Evolutionary conservation across 1,140 invertebrate genomes (phyloP).

Genomic region (Heliconius congener): DNA sequence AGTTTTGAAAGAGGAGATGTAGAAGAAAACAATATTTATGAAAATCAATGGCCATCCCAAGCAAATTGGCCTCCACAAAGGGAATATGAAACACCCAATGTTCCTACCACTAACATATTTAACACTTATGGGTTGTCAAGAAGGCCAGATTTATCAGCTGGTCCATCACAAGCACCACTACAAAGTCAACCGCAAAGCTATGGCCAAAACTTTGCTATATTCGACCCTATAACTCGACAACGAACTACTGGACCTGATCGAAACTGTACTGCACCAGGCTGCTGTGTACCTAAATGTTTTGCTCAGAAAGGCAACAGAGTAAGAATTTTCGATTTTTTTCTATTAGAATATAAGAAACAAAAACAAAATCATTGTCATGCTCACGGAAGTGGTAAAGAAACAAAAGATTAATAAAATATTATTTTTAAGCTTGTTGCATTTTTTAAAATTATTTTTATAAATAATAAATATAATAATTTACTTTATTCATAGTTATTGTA

Average conservation of each 20-base stretch:
- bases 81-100: constrained; percentile 30
- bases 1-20: constrained; percentile 49
- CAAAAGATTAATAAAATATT: neutral
- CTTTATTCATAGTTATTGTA: too few relatives aligned
- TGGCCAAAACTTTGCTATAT: constrained; percentile 76
- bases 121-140: constrained; percentile 37
- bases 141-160: constrained; percentile 38
- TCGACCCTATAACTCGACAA: constrained; percentile 81
- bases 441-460: too few relatives aligned
- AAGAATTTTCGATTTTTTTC: constrained; percentile 33
- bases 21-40: constrained; percentile 51
- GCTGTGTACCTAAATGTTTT: constrained; percentile 92
- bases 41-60: constrained; percentile 45
- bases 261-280: constrained; percentile 86
- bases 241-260: constrained; percentile 76
- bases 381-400: neutral
- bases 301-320: constrained; percentile 94
- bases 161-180: constrained; percentile 37
- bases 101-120: neutral
- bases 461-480: too few relatives aligned
- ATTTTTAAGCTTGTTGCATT: too few relatives aligned
- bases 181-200: constrained; percentile 43
- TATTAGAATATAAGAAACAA: neutral
- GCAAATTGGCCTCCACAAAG: constrained; percentile 39
- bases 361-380: neutral